Evolutionary conservation across 2,797 vertebrate species (phyloP).

Genomic region (Triplophysa yarkandensis): DNA sequence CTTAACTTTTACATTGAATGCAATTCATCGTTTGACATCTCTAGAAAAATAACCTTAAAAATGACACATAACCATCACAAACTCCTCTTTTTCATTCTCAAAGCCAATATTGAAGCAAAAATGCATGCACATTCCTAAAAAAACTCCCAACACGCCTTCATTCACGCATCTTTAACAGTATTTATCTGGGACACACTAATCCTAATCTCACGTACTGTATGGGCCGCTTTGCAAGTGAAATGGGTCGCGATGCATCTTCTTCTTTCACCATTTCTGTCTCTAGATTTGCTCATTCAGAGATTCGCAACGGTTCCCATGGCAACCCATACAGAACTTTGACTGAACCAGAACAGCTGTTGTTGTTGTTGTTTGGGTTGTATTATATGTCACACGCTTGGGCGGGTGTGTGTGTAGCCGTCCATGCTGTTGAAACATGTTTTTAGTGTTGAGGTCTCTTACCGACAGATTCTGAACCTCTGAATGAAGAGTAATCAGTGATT

Average conservation of each 20-base stretch:
- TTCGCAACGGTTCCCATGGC: neutral
- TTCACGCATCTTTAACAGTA: neutral
- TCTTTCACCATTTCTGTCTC: constrained; percentile 1
- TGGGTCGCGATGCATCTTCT: constrained; percentile 16
- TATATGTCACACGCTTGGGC: constrained; percentile 3
- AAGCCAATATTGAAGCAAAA: neutral
- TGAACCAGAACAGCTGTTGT: constrained; percentile 42
- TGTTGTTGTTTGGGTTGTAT: constrained; percentile 36
- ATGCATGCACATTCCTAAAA: neutral
- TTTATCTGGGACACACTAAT: constrained; percentile 36
- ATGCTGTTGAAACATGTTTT: constrained; percentile 45
- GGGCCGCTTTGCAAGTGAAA: neutral
- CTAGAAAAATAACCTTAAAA: neutral
- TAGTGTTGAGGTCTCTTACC: constrained; percentile 39
- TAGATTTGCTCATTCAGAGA: neutral
- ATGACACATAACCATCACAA: neutral
- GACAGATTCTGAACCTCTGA: constrained; percentile 37
- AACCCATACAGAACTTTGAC: constrained; percentile 16
- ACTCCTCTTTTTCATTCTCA: neutral
- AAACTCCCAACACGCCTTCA: neutral
- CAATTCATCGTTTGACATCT: too few species aligned
- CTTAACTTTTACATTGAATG: neutral
- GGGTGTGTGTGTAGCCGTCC: neutral
- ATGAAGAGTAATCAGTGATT: constrained; percentile 52
- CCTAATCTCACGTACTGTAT: constrained; percentile 26